Percentiles rank a stretch among this genome's conserved stretches.
Conservation (phyloP, 1,140 invertebrate species). For the Aphelenchoides fujianensis region DNA sequence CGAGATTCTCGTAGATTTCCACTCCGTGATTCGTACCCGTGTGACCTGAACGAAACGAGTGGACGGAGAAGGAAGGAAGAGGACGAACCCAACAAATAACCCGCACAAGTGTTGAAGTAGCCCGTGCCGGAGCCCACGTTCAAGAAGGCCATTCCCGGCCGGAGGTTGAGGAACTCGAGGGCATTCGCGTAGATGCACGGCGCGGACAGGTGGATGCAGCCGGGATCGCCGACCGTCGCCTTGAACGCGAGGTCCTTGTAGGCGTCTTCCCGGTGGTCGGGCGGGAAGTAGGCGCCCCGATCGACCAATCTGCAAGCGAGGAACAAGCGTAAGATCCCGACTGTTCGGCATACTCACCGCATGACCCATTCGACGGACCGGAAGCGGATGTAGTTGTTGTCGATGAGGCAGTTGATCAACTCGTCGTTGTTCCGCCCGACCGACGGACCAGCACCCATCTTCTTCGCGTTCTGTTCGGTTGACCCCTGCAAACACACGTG, state of each 20-base stretch:
- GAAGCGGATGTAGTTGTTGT: slow-evolving; percentile 75
- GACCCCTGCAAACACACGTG: no score
- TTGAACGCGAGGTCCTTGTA: slow-evolving; percentile 84
- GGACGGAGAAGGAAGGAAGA: neutral
- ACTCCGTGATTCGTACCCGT: slow-evolving; percentile 71
- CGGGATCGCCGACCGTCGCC: slow-evolving; percentile 63
- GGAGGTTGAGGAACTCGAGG: slow-evolving; percentile 76
- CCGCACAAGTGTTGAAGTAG: slow-evolving; percentile 82
- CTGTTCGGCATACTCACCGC: no score
- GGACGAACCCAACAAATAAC: slow-evolving; percentile 64
- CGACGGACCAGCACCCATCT: slow-evolving; percentile 79
- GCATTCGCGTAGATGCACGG: slow-evolving; percentile 87
- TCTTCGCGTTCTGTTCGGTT: no score
- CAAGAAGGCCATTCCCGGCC: slow-evolving; percentile 76
- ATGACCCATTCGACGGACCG: slow-evolving; percentile 68
- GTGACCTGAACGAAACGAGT: slow-evolving; percentile 33
- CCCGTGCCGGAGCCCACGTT: slow-evolving; percentile 87
- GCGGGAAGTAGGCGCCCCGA: slow-evolving; percentile 76
- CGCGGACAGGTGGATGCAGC: slow-evolving; percentile 78
- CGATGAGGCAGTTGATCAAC: slow-evolving; percentile 76
- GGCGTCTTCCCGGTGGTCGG: slow-evolving; percentile 70
- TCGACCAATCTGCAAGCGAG: slow-evolving; percentile 71
- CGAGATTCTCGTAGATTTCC: slow-evolving; percentile 75
- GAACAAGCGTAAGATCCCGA: neutral
- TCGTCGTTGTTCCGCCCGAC: slow-evolving; percentile 79